Percentiles rank a stretch among this genome's conserved stretches.
Conservation (phyloP, 2,888 invertebrate species). For the Cerastoderma edule region DNA sequence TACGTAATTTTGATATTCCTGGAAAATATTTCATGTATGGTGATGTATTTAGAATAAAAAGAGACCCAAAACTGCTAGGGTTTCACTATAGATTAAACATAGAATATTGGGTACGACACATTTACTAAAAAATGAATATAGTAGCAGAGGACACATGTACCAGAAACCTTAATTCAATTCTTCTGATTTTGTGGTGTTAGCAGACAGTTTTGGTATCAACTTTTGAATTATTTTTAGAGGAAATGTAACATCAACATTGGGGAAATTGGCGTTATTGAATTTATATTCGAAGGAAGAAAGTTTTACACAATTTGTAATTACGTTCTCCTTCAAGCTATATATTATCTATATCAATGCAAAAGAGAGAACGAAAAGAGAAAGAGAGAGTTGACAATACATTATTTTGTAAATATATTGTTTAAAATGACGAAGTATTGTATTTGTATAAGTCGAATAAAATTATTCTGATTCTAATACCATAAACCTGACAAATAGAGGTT, state of each 20-base stretch:
- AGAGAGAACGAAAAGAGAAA: too few species aligned
- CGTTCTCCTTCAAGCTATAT: neutral
- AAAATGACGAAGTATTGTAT: too few species aligned
- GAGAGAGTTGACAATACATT: too few species aligned
- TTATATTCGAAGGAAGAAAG: neutral
- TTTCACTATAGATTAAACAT: too few species aligned
- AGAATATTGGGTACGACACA: too few species aligned
- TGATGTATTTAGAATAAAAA: neutral
- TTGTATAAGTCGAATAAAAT: too few species aligned
- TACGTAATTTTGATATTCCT: neutral
- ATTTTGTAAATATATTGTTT: too few species aligned
- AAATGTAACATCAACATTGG: neutral
- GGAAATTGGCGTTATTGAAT: neutral
- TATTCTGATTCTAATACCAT: too few species aligned
- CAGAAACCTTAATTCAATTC: neutral
- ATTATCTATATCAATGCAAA: neutral
- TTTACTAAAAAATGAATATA: too few species aligned
- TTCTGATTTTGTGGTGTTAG: neutral
- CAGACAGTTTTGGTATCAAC: too few species aligned
- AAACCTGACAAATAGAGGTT: too few species aligned
- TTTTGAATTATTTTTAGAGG: neutral
- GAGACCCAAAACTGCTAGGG: neutral
- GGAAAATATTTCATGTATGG: neutral
- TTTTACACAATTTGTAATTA: neutral
- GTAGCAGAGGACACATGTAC: neutral